These are phyloP conservation scores for Rosalia funebris DNA, from an alignment of 2,888 invertebrate genomes.

Conservation along the genomic window DNA sequence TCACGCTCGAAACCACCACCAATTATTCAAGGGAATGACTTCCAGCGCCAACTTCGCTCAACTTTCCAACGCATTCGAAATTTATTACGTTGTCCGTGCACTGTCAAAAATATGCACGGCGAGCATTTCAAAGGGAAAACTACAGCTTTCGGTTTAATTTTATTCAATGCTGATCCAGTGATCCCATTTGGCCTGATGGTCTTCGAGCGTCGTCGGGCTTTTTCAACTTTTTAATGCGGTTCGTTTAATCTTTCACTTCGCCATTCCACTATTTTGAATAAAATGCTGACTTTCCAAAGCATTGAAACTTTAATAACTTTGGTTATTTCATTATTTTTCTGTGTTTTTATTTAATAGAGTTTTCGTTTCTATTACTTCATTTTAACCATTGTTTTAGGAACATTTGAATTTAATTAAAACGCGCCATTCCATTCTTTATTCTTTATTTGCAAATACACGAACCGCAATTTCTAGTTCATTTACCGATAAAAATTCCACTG, in stretches of 20 bases:
- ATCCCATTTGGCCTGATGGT: constrained; percentile 33
- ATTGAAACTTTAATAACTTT: constrained; percentile 38
- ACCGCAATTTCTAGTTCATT: background rate
- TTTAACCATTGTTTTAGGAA: constrained; percentile 28
- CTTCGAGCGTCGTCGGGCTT: constrained; percentile 31
- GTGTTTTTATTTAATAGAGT: constrained; percentile 33
- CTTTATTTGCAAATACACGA: background rate
- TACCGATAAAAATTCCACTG: no score
- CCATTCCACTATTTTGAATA: constrained; percentile 36
- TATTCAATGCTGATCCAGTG: constrained; percentile 33
- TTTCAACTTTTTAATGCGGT: constrained; percentile 40
- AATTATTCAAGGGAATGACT: constrained; percentile 54
- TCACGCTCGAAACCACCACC: constrained; percentile 52
- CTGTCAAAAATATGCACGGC: constrained; percentile 38
- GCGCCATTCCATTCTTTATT: background rate
- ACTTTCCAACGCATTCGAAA: constrained; percentile 47
- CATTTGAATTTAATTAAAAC: constrained; percentile 22
- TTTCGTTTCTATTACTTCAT: constrained; percentile 25
- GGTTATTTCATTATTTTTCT: constrained; percentile 25
- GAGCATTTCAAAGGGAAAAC: constrained; percentile 20
- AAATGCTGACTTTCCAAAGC: constrained; percentile 34
- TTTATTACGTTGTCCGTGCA: constrained; percentile 42
- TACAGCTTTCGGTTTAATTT: constrained; percentile 32
- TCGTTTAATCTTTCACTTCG: constrained; percentile 40
- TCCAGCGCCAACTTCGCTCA: constrained; percentile 46